Evolutionary conservation across 2,888 invertebrate genomes (phyloP).

Genomic region (Archips crataeganus): DNA sequence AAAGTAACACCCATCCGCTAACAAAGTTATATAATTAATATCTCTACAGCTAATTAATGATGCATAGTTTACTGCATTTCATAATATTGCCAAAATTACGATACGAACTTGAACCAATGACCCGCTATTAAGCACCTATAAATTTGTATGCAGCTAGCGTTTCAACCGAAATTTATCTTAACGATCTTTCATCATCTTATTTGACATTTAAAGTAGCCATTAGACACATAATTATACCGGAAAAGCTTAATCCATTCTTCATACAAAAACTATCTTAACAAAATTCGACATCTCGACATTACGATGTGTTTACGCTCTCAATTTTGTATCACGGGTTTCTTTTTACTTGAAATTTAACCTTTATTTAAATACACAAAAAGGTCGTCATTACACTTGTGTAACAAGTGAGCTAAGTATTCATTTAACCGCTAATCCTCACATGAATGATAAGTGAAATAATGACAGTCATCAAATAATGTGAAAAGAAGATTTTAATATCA

Average conservation of each 20-base stretch:
- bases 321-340: not conserved
- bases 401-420: not conserved
- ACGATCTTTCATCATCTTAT: slow-evolving; percentile 30
- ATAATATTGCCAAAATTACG: slow-evolving; percentile 19
- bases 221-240: slow-evolving; percentile 34
- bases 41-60: not conserved
- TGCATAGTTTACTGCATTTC: not conserved
- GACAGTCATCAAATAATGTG: slow-evolving; percentile 29
- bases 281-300: slow-evolving; percentile 13
- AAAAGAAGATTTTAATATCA: slow-evolving; percentile 32
- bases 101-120: slow-evolving; percentile 33
- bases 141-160: not conserved
- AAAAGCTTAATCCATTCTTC: slow-evolving; percentile 23
- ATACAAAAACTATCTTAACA: slow-evolving; percentile 13
- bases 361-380: not conserved
- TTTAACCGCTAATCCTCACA: not conserved
- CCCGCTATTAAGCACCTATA: slow-evolving; percentile 3
- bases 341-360: slow-evolving; percentile 6
- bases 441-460: slow-evolving; percentile 29
- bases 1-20: not conserved
- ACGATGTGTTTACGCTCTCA: slow-evolving; percentile 1
- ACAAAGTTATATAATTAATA: not conserved
- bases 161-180: slow-evolving; percentile 9
- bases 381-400: not conserved
- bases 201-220: slow-evolving; percentile 37